Percentiles rank a stretch among this genome's conserved stretches.
Conservation (phyloP, 2,113 vertebrate genomes). For the Anthoscopus minutus region DNA sequence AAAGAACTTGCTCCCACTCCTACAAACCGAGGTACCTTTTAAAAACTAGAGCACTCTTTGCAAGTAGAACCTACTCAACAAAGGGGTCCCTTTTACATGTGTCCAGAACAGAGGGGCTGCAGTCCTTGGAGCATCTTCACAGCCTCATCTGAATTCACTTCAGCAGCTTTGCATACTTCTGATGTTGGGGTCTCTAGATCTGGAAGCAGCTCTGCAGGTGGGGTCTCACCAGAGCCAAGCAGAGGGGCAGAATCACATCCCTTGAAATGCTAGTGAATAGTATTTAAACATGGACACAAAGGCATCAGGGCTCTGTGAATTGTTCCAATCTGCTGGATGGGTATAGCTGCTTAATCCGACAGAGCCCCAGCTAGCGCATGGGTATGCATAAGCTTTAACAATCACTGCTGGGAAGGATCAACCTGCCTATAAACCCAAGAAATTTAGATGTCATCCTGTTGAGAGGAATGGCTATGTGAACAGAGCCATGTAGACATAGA, state of each 20-base stretch:
- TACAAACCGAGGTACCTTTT: too few species aligned
- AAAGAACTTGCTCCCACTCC: too few species aligned
- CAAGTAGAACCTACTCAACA: too few species aligned
- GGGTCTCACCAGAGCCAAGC: not conserved
- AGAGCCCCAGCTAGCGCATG: fast-evolving
- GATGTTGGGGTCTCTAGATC: too few species aligned
- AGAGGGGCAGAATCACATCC: not conserved
- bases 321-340: not conserved
- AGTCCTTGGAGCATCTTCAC: not conserved
- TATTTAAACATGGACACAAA: not conserved
- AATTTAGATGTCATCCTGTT: not conserved
- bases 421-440: fast-evolving
- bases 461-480: too few species aligned
- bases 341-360: not conserved
- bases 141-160: not conserved
- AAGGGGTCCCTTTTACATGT: too few species aligned
- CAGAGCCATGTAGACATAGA: too few species aligned
- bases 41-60: too few species aligned
- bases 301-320: not conserved
- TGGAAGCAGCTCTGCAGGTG: not conserved
- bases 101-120: not conserved
- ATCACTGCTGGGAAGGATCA: not conserved
- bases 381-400: too few species aligned
- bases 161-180: not conserved
- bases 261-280: not conserved